phyloP scores from a whole-genome alignment of 2,888 invertebrate species.

The Augochlorella aurata region DNA sequence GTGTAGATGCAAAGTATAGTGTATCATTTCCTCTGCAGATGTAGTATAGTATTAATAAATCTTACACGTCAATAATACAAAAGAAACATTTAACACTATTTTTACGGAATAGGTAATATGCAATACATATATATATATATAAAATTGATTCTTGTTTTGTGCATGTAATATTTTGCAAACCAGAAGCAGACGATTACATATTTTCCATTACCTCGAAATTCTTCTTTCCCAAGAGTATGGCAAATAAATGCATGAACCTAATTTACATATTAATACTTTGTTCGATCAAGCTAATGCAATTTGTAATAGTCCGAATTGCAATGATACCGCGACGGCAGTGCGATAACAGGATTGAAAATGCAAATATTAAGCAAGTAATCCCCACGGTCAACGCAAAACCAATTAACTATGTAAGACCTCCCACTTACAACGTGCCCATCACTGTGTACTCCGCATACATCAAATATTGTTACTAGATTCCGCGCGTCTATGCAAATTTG shows the following conservation, averaged over 20 bases:
- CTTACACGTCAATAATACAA: too few relatives aligned
- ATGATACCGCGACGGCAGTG: not conserved
- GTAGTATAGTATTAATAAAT: too few relatives aligned
- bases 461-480: not conserved
- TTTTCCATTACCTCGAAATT: not conserved
- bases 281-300: not conserved
- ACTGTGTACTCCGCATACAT: not conserved
- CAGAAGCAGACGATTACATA: not conserved
- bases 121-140: too few relatives aligned
- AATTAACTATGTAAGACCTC: slow-evolving; percentile 4
- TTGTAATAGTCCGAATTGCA: not conserved
- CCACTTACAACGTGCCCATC: not conserved
- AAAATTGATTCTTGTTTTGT: too few relatives aligned
- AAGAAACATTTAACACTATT: too few relatives aligned
- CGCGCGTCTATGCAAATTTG: not conserved
- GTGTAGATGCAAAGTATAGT: too few relatives aligned
- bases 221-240: not conserved
- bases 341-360: not conserved
- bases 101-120: too few relatives aligned
- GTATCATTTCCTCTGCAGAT: too few relatives aligned
- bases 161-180: too few relatives aligned
- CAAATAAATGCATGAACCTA: not conserved
- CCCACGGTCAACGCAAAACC: not conserved
- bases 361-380: slow-evolving; percentile 6
- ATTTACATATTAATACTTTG: not conserved